phyloP scores from a whole-genome alignment of 2,113 vertebrate genomes.

The Bos javanicus region DNA sequence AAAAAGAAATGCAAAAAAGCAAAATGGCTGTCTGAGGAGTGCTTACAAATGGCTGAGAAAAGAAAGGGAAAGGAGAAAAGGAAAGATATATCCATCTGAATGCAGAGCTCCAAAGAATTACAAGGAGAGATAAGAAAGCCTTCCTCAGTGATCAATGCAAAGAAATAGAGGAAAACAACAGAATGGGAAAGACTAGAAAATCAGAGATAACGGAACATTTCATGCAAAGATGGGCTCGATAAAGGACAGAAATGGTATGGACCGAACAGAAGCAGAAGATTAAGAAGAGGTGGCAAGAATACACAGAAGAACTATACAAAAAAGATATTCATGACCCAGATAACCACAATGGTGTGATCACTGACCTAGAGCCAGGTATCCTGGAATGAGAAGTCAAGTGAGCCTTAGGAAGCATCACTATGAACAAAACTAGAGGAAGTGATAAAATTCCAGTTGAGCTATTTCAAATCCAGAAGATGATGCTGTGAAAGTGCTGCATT shows the following conservation, averaged over 20 bases:
- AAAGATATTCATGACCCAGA: neutral
- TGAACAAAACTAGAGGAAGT: neutral
- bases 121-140: neutral
- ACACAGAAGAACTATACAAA: neutral
- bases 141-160: neutral
- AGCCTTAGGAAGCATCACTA: neutral
- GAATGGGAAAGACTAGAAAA: neutral
- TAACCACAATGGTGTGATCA: neutral
- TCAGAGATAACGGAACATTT: neutral
- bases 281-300: neutral
- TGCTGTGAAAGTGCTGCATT: neutral
- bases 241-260: neutral
- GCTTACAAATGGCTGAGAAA: neutral
- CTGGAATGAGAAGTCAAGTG: neutral
- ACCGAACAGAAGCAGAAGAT: neutral
- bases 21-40: neutral
- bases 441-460: neutral
- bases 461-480: neutral
- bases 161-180: neutral
- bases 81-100: neutral
- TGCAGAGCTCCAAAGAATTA: neutral
- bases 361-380: neutral
- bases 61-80: neutral
- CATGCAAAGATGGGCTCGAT: neutral
- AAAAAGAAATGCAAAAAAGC: neutral